Percentiles rank a stretch among this genome's conserved stretches.
phyloP scores from a whole-genome alignment of 37 sponge, comb jelly and placozoan genomes.

The Bolinopsis microptera region DNA sequence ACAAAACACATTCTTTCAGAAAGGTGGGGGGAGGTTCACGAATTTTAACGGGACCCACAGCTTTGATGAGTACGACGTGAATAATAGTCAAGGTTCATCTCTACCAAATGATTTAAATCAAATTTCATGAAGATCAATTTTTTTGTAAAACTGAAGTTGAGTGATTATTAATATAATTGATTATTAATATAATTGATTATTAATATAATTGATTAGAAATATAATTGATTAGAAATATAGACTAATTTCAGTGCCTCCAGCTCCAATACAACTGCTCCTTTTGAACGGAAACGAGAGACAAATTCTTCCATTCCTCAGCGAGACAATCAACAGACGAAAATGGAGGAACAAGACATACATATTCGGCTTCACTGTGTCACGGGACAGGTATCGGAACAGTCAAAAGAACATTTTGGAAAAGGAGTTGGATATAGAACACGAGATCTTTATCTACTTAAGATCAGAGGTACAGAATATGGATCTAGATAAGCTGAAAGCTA shows the following conservation, averaged over 20 bases:
- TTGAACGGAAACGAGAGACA: background rate
- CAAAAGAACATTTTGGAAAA: background rate
- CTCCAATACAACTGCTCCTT: background rate
- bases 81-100: no score
- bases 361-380: background rate
- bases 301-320: background rate
- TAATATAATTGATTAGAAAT: no score
- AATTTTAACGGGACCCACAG: no score
- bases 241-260: background rate
- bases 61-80: no score
- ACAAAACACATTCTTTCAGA: no score
- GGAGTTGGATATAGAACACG: background rate
- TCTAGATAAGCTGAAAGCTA: background rate
- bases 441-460: background rate
- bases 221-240: no score
- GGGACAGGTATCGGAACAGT: background rate
- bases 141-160: no score
- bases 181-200: no score
- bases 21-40: no score
- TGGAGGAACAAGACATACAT: background rate
- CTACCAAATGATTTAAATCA: no score
- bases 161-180: no score
- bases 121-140: no score
- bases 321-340: background rate
- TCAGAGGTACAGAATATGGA: background rate